These are phyloP conservation scores for Drosophila monieri DNA, from an alignment of 2,888 invertebrate genomes.

Conservation along the genomic window DNA sequence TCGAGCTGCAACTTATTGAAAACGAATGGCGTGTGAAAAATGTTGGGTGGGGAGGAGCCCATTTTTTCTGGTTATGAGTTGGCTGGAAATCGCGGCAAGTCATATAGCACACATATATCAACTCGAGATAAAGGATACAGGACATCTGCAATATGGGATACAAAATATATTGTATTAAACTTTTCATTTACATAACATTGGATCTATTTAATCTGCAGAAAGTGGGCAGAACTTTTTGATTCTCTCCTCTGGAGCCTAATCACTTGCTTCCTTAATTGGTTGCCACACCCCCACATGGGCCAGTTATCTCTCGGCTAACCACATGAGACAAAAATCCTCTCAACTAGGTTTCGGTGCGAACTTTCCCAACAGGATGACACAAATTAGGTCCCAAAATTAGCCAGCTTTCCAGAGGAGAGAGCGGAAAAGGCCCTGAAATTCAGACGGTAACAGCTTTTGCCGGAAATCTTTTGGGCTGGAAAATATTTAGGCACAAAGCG, in stretches of 20 bases:
- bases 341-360: constrained; percentile 33
- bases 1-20: constrained; percentile 67
- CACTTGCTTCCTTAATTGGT: constrained; percentile 21
- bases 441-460: constrained; percentile 35
- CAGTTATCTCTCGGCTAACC: constrained; percentile 18
- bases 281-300: constrained; percentile 15
- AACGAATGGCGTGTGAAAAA: constrained; percentile 79
- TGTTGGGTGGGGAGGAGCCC: constrained; percentile 23
- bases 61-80: constrained; percentile 12
- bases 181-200: background rate
- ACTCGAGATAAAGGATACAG: constrained; percentile 3
- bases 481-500: constrained; percentile 69
- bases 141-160: constrained; percentile 10
- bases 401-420: constrained; percentile 52
- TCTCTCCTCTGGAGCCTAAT: constrained; percentile 22
- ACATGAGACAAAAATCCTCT: constrained; percentile 38
- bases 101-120: constrained; percentile 31
- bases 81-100: constrained; percentile 30
- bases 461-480: constrained; percentile 72
- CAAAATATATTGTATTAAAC: background rate
- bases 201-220: background rate
- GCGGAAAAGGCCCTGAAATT: constrained; percentile 12
- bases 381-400: constrained; percentile 70
- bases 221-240: background rate
- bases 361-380: constrained; percentile 69